Base-by-base conservation (phyloP, 1,140 invertebrate species). In the Cherax quadricarinatus region DNA sequence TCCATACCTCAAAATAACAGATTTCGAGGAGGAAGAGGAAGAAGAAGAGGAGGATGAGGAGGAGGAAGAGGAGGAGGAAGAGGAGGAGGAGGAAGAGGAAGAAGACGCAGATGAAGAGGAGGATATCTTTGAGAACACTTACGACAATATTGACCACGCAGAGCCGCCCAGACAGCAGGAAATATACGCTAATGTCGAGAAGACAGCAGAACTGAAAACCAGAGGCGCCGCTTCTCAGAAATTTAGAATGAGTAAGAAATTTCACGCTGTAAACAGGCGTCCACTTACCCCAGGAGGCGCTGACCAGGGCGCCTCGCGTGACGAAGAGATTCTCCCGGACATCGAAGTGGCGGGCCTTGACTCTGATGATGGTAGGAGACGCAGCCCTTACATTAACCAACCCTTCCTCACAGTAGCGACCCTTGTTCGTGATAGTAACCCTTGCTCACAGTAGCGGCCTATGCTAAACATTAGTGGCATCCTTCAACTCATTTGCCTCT, bases 51-150 rank as follows among this genome's bases (percentile, higher is more conserved):
- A 66, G 62, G 62, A 66, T 10, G 62, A 66, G 62, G 62, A 66
- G 14, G 62, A 66, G 18, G 62, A 66, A 5, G 62, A 66, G 62
- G 62, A 66, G 62, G 62, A 66, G 62, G 62, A 66, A 21, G 62
- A 66, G 18, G 62, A 4, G 62, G 48, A 48, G 18, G 21, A 48
- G 62, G 84, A 66, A 9, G 62, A 87, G 24, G 62, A 73, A 21
- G 81, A 78, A 0, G 88, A 89, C 4, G 78, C 81, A 49, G 73
- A 73, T 53, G 88, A 90, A n/a, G 88, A 90, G 12, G 88, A 90
- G n/a, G 88, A 90, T 41, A n/a, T 90, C 81, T 90, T 90, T 84
- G 88, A 90, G 53, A 90, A 90, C 60, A 84, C 82, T 4, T 90
- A 90, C 53, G 88, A 81, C 49, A 90, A 81, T 30, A 90, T 90